These are phyloP conservation scores for Tryphoninae sp. DNA, from an alignment of 2,888 invertebrate species.

Conservation along the genomic window DNA sequence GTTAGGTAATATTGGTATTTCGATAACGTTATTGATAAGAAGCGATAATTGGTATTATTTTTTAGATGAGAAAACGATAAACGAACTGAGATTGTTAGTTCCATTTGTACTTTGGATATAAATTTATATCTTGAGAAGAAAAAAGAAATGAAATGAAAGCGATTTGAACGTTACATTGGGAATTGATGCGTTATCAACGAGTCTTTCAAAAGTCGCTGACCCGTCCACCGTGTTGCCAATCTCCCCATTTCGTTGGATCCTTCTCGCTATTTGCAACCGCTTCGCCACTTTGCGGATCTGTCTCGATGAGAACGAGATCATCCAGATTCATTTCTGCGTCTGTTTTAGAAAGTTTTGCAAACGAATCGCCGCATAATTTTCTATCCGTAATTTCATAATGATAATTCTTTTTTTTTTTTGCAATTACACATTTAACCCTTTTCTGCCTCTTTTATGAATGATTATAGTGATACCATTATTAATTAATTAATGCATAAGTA, in stretches of 20 bases:
- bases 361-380: not conserved
- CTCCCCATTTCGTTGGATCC: conserved; percentile 78
- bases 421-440: too few relatives aligned
- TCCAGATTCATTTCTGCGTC: conserved; percentile 68
- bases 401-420: too few relatives aligned
- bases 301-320: conserved; percentile 72
- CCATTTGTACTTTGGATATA: conserved; percentile 67
- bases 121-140: conserved; percentile 56
- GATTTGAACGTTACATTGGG: conserved; percentile 39
- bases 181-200: conserved; percentile 29
- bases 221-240: conserved; percentile 76
- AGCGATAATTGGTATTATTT: conserved; percentile 65
- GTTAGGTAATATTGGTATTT: conserved; percentile 47
- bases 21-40: conserved; percentile 52
- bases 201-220: conserved; percentile 75
- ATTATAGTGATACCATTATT: too few relatives aligned
- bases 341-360: conserved; percentile 38
- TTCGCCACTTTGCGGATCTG: conserved; percentile 72
- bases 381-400: not conserved
- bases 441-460: too few relatives aligned
- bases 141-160: conserved; percentile 46
- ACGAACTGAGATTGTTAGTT: conserved; percentile 65
- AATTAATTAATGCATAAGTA: too few relatives aligned
- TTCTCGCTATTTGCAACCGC: conserved; percentile 71
- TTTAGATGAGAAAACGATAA: conserved; percentile 60